These are phyloP conservation scores for Pterophyllum scalare DNA, from an alignment of 2,113 vertebrate species.

Conservation along the genomic window DNA sequence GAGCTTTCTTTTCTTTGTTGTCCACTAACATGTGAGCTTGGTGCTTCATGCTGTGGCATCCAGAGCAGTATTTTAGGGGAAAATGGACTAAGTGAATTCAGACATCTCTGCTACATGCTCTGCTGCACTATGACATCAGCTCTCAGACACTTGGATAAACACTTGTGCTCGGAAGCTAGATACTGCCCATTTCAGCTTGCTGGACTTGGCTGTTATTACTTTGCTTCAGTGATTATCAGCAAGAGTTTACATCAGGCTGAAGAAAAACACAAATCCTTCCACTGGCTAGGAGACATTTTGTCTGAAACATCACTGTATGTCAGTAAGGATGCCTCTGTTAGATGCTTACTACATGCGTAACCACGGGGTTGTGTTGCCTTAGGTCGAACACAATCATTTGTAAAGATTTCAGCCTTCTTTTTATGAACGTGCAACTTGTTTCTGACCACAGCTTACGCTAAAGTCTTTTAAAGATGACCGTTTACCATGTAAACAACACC, in stretches of 20 bases:
- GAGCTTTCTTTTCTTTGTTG: background rate
- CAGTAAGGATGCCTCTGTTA: background rate
- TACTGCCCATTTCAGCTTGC: constrained; percentile 33
- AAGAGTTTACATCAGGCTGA: background rate
- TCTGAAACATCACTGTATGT: background rate
- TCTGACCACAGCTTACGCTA: background rate
- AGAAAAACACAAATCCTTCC: background rate
- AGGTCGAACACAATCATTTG: background rate
- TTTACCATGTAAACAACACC: background rate
- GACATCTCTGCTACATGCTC: constrained; percentile 20
- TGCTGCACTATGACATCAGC: constrained; percentile 56
- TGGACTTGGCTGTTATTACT: constrained; percentile 1
- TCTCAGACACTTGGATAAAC: constrained; percentile 64
- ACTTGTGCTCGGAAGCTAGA: constrained; percentile 36
- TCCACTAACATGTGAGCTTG: background rate
- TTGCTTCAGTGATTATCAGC: constrained; percentile 17
- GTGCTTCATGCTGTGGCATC: background rate
- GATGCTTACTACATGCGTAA: fast-evolving
- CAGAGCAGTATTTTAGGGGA: background rate
- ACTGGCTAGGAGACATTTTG: background rate
- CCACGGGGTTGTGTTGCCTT: background rate
- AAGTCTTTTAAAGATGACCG: background rate
- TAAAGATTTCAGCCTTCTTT: background rate
- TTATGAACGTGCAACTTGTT: background rate
- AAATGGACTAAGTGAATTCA: background rate